phyloP scores from a whole-genome alignment of 2,113 vertebrate species.

The Ariopsis seemanni region DNA sequence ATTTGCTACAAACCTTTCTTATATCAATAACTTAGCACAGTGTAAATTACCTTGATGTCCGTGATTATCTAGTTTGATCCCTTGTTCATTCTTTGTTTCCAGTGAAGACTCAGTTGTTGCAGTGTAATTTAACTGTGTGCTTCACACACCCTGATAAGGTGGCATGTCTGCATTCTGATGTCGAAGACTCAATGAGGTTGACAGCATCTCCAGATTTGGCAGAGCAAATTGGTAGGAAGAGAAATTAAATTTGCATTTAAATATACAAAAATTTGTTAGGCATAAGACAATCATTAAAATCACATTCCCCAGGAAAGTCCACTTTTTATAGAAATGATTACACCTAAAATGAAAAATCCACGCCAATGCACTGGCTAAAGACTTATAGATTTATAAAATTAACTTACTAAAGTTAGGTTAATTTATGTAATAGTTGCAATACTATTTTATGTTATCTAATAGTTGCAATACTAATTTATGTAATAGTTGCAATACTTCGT shows the following conservation, averaged over 20 bases:
- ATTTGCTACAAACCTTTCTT: neutral
- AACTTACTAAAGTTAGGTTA: neutral
- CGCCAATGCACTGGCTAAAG: neutral
- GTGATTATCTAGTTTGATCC: neutral
- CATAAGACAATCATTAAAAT: neutral
- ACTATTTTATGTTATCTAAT: neutral
- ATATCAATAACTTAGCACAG: neutral
- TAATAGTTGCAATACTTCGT: neutral
- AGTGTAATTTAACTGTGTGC: conserved; percentile 82
- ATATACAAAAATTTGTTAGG: neutral
- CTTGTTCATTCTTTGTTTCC: conserved; percentile 46
- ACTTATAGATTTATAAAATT: neutral
- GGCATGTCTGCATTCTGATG: conserved; percentile 60
- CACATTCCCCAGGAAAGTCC: neutral
- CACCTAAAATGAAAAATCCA: neutral
- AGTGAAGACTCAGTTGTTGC: conserved; percentile 80
- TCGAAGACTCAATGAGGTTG: conserved; percentile 50
- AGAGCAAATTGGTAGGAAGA: conserved; percentile 51
- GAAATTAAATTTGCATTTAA: neutral
- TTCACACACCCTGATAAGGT: conserved; percentile 72
- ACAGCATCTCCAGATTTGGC: conserved; percentile 28
- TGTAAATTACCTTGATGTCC: neutral
- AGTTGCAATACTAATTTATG: no score
- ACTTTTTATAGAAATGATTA: conserved; percentile 17
- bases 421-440: neutral